phyloP scores from a whole-genome alignment of 1,140 invertebrate species.

The Oncopodura yosiiana region DNA sequence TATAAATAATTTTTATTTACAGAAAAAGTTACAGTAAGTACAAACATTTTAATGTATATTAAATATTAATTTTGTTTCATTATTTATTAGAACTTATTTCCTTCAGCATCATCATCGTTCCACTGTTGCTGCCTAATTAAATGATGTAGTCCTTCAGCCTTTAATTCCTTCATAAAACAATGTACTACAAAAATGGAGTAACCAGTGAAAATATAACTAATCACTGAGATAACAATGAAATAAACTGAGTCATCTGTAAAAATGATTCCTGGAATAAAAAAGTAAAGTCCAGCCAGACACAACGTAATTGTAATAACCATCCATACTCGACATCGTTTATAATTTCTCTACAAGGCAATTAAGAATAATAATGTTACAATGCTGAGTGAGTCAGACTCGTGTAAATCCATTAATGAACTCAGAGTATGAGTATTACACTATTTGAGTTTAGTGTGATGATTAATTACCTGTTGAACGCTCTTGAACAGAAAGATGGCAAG shows the following conservation, averaged over 20 bases:
- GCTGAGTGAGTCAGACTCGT: too few species aligned
- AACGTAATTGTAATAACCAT: conserved; percentile 24
- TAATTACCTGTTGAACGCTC: conserved; percentile 6
- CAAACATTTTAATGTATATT: too few species aligned
- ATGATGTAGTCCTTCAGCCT: conserved; percentile 8
- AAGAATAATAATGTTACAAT: neutral
- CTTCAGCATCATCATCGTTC: conserved; percentile 9
- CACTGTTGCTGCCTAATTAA: neutral
- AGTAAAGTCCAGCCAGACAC: conserved; percentile 16
- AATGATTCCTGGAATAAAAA: conserved; percentile 15
- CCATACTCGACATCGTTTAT: conserved; percentile 21
- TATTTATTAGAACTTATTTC: too few species aligned
- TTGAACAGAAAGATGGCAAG: conserved; percentile 16
- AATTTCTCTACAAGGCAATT: conserved; percentile 19
- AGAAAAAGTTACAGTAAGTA: too few species aligned
- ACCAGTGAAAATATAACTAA: conserved; percentile 15
- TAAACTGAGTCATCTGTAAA: conserved; percentile 15
- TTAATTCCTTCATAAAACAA: conserved; percentile 23
- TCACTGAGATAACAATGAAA: conserved; percentile 15
- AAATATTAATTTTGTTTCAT: too few species aligned
- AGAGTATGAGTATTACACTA: too few species aligned
- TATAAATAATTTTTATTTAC: too few species aligned
- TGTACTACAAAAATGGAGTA: conserved; percentile 24
- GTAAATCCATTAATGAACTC: too few species aligned
- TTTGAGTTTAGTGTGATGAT: neutral